These are phyloP conservation scores for Andricus curvator DNA, from an alignment of 2,888 invertebrate genomes.

Conservation along the genomic window DNA sequence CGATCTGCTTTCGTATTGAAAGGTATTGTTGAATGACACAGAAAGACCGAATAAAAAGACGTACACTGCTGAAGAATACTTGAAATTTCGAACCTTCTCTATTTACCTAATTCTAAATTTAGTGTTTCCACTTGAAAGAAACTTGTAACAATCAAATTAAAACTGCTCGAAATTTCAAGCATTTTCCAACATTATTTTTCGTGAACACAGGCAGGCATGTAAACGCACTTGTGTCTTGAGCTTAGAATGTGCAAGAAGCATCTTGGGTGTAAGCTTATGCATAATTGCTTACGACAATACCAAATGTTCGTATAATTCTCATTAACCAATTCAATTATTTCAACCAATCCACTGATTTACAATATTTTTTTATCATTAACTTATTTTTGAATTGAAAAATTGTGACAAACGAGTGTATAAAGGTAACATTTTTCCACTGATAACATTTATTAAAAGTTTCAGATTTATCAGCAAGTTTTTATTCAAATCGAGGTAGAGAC, in stretches of 20 bases:
- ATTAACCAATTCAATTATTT: background rate
- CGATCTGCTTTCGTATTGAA: slow-evolving; percentile 38
- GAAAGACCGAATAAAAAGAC: slow-evolving; percentile 1
- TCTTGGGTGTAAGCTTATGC: slow-evolving; percentile 37
- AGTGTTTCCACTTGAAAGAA: background rate
- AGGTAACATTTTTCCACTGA: background rate
- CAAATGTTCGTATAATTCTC: background rate
- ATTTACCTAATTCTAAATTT: too few relatives aligned
- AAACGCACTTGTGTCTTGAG: slow-evolving; percentile 16
- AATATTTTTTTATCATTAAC: background rate
- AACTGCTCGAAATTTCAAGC: background rate
- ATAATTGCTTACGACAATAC: slow-evolving; percentile 19
- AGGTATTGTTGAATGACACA: slow-evolving; percentile 32
- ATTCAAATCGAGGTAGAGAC: background rate
- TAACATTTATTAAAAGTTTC: background rate
- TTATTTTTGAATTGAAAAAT: background rate
- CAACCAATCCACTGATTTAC: slow-evolving; percentile 25
- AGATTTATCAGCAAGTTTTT: background rate
- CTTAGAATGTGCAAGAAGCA: slow-evolving; percentile 23
- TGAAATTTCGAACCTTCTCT: background rate
- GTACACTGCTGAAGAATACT: background rate
- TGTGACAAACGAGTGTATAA: background rate
- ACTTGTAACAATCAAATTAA: background rate
- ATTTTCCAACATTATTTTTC: background rate
- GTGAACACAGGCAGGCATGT: slow-evolving; percentile 25